These are phyloP conservation scores for Grammomys dolichurus DNA, from an alignment of 2,113 vertebrate species.

Conservation along the genomic window DNA sequence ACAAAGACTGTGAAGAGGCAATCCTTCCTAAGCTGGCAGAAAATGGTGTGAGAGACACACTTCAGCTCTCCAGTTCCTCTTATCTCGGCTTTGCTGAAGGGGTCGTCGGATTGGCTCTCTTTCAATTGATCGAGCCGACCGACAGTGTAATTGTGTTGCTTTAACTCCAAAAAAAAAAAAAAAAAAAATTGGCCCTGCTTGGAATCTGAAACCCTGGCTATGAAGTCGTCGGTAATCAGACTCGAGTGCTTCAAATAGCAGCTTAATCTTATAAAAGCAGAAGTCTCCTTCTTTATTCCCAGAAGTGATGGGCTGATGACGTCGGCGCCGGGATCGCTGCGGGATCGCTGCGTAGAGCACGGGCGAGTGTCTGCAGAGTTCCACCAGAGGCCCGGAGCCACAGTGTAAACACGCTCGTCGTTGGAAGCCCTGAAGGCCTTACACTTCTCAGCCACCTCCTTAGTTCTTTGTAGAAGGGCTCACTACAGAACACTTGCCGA, in stretches of 20 bases:
- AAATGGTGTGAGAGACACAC: constrained; percentile 47
- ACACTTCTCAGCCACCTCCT: neutral
- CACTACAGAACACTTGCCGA: neutral
- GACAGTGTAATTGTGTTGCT: constrained; percentile 13
- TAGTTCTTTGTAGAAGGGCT: neutral
- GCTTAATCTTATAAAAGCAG: constrained; percentile 21
- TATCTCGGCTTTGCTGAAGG: neutral
- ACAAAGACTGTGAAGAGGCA: constrained; percentile 44
- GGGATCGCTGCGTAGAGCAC: neutral
- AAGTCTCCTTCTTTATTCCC: neutral
- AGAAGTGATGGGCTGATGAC: neutral
- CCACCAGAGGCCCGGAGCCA: neutral
- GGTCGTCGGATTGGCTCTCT: neutral
- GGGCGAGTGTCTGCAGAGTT: neutral
- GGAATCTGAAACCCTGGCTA: constrained; percentile 10
- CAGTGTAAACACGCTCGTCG: neutral
- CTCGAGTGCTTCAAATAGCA: neutral
- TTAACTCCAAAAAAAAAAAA: constrained; percentile 29
- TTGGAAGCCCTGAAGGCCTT: neutral
- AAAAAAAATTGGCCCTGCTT: constrained; percentile 1
- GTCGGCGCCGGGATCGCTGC: rapidly evolving
- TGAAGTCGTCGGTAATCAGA: neutral
- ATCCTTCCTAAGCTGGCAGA: constrained; percentile 38
- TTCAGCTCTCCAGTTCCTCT: constrained; percentile 28
- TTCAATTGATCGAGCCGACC: constrained; percentile 46